phyloP scores from a whole-genome alignment of 1,140 invertebrate genomes.

The Yoshiicerus persimilis region DNA sequence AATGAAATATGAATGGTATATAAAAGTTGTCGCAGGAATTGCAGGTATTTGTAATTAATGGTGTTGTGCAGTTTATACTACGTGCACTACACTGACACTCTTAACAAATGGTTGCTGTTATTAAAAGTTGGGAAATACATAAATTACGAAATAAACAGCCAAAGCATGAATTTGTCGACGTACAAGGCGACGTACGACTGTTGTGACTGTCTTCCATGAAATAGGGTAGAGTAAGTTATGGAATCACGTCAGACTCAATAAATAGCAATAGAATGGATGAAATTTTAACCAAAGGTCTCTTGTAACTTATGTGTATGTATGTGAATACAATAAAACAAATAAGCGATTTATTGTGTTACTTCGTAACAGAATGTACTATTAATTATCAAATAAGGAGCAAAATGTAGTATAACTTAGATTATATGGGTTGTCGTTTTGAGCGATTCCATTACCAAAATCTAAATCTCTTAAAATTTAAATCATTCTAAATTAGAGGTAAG shows the following conservation, averaged over 20 bases:
- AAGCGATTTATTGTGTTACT: neutral
- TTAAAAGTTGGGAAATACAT: neutral
- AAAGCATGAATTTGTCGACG: neutral
- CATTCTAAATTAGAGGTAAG: too few species aligned
- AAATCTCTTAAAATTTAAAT: neutral
- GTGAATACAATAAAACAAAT: neutral
- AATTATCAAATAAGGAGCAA: neutral
- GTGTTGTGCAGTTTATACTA: too few species aligned
- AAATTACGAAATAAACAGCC: neutral
- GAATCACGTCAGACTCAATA: neutral
- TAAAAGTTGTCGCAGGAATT: too few species aligned
- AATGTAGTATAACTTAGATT: neutral
- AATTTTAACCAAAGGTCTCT: neutral
- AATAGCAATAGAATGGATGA: neutral
- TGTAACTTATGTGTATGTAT: neutral
- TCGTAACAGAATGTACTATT: too few species aligned
- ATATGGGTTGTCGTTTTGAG: neutral
- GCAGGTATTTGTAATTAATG: too few species aligned
- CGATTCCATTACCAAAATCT: neutral
- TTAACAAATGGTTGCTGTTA: neutral
- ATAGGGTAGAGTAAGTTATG: neutral
- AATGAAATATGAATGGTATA: too few species aligned
- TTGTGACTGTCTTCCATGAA: constrained; percentile 11
- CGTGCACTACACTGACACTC: too few species aligned
- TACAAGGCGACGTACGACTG: neutral